Percentiles rank a stretch among this genome's conserved stretches.
These are phyloP conservation scores for Argyresthia goedartella DNA, from an alignment of 2,888 invertebrate species.

Conservation along the genomic window DNA sequence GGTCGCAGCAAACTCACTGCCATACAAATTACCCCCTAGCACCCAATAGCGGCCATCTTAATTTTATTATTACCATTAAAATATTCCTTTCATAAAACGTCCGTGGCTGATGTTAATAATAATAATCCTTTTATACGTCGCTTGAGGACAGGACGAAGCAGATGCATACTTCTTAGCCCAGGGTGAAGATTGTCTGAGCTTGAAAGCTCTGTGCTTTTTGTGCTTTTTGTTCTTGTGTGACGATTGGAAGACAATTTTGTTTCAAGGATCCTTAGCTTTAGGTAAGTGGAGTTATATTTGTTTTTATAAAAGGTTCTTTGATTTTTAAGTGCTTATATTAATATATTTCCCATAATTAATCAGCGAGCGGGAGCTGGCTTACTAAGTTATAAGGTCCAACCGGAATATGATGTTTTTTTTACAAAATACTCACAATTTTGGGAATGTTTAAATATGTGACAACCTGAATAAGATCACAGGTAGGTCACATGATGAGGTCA, in stretches of 20 bases:
- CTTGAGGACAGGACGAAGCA: constrained; percentile 20
- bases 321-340: too few species aligned
- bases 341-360: too few species aligned
- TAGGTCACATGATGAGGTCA: too few species aligned
- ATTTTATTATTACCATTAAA: constrained; percentile 44
- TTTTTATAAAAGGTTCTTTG: too few species aligned
- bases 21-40: constrained; percentile 15
- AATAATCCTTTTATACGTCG: constrained; percentile 30
- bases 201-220: neutral
- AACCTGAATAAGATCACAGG: too few species aligned
- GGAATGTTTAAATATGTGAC: too few species aligned
- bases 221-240: constrained; percentile 2
- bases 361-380: too few species aligned
- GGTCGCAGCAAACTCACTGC: neutral
- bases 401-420: too few species aligned
- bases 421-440: too few species aligned
- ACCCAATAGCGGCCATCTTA: constrained; percentile 56
- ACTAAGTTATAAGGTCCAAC: too few species aligned
- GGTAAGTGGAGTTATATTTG: neutral
- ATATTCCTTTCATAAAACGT: constrained; percentile 44
- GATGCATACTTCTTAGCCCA: constrained; percentile 36
- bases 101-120: constrained; percentile 29
- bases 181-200: constrained; percentile 22
- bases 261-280: neutral
- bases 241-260: neutral